phyloP scores from a whole-genome alignment of 1,140 invertebrate species.

The Atta colombica region DNA sequence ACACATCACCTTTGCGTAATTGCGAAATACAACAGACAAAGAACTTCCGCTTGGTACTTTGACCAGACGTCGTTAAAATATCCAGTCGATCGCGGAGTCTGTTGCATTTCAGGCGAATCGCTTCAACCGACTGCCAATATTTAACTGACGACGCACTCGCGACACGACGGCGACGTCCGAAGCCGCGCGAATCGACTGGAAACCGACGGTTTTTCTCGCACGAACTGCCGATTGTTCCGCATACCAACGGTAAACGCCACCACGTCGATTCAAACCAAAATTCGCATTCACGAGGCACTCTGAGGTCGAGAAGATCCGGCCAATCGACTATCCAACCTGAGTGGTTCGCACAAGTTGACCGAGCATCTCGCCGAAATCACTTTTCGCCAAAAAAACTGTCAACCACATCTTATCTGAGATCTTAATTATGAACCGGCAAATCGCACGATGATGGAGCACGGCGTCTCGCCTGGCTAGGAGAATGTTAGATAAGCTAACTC shows the following conservation, averaged over 20 bases:
- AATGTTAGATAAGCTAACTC: slow-evolving; percentile 16
- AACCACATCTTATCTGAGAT: slow-evolving; percentile 48
- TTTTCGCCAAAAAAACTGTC: neutral
- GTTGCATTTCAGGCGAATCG: slow-evolving; percentile 38
- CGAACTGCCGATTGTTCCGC: slow-evolving; percentile 44
- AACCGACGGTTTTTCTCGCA: slow-evolving; percentile 4
- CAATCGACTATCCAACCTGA: slow-evolving; percentile 38
- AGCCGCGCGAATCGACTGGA: slow-evolving; percentile 35
- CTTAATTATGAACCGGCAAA: slow-evolving; percentile 40
- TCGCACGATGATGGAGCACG: neutral
- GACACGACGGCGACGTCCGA: slow-evolving; percentile 38
- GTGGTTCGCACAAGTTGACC: slow-evolving; percentile 22
- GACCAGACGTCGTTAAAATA: slow-evolving; percentile 13
- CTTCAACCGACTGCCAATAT: neutral
- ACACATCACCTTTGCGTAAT: slow-evolving; percentile 15
- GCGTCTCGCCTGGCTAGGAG: neutral
- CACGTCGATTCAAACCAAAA: slow-evolving; percentile 8
- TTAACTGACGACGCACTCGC: slow-evolving; percentile 9
- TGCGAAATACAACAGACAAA: neutral
- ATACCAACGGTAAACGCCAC: slow-evolving; percentile 31
- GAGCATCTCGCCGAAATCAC: slow-evolving; percentile 35
- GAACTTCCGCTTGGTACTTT: slow-evolving; percentile 4
- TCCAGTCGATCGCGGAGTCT: slow-evolving; percentile 22
- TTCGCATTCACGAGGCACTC: slow-evolving; percentile 41
- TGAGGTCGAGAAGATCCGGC: slow-evolving; percentile 1